Conservation (phyloP, 2,113 vertebrate genomes). For the Crotophaga sulcirostris region DNA sequence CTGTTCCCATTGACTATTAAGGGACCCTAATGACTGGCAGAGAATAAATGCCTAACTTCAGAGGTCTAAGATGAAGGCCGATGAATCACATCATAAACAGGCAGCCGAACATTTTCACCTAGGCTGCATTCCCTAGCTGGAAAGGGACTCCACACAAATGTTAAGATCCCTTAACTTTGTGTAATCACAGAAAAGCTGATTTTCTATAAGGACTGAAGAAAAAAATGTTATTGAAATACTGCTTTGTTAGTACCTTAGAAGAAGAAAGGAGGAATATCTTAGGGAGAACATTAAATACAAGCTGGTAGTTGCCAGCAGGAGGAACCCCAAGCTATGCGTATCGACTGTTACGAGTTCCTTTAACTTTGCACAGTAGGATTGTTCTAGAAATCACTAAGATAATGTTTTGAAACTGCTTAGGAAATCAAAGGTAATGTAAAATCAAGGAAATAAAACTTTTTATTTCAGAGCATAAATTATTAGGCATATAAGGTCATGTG, state of each 20-base stretch:
- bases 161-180: not conserved
- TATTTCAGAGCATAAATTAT: not conserved
- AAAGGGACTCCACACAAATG: not conserved
- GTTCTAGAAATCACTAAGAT: not conserved
- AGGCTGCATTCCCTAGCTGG: not conserved
- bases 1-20: not conserved
- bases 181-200: not conserved
- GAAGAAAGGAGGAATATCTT: not conserved
- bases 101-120: not conserved
- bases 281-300: not conserved
- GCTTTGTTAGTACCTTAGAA: not conserved
- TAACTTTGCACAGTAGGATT: not conserved
- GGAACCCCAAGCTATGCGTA: not conserved
- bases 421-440: not conserved
- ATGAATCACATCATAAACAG: not conserved
- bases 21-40: not conserved
- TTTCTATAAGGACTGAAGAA: not conserved
- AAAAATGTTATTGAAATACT: not conserved
- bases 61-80: not conserved
- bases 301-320: not conserved
- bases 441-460: not conserved
- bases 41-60: not conserved
- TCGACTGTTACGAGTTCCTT: not conserved
- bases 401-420: not conserved
- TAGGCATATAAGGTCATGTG: not conserved